Conservation (phyloP, 1,140 invertebrate genomes). For the Apis mellifera region DNA sequence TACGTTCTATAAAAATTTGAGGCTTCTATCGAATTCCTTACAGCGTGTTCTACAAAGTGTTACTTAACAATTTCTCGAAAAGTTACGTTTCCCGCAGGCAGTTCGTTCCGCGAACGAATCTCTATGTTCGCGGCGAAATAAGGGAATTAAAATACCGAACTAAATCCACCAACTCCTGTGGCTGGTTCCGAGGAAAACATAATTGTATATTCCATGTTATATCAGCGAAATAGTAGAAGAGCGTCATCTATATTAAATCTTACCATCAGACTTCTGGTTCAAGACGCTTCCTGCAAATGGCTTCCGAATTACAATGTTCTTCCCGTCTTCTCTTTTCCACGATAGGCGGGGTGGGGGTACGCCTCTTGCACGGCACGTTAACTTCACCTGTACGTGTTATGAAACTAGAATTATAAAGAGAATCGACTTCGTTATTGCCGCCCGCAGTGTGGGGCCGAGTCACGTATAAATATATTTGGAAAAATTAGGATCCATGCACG, state of each 20-base stretch:
- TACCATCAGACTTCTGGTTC: constrained; percentile 82
- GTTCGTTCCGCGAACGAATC: not conserved
- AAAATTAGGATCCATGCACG: not conserved
- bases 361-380: constrained; percentile 88
- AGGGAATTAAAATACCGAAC: constrained; percentile 57
- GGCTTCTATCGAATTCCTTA: not conserved
- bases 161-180: constrained; percentile 5
- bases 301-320: constrained; percentile 89
- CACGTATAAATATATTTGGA: constrained; percentile 57
- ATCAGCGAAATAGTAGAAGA: constrained; percentile 43
- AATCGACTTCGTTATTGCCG: constrained; percentile 64
- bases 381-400: constrained; percentile 77
- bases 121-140: constrained; percentile 26
- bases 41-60: not conserved
- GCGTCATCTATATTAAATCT: constrained; percentile 65
- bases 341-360: constrained; percentile 91
- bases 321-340: constrained; percentile 93
- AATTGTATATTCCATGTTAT: constrained; percentile 55
- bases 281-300: constrained; percentile 70
- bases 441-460: not conserved
- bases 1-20: not conserved
- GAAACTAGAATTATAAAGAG: constrained; percentile 67
- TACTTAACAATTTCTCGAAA: constrained; percentile 24
- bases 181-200: constrained; percentile 45
- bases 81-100: constrained; percentile 19